These are phyloP conservation scores for Zaprionus vittiger DNA, from an alignment of 1,140 invertebrate species.

Conservation along the genomic window DNA sequence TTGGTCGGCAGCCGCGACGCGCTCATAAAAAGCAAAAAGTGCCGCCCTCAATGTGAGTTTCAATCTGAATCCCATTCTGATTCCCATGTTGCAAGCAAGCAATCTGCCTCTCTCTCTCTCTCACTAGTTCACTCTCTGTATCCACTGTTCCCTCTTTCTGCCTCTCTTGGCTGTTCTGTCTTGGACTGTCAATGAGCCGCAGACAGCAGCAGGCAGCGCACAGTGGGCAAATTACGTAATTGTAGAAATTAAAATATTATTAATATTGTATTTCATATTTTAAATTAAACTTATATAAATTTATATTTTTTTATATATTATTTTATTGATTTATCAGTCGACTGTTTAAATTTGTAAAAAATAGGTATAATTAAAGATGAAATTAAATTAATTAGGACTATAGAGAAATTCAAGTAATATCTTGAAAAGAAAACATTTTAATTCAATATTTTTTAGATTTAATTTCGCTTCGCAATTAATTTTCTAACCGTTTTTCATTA, in stretches of 20 bases:
- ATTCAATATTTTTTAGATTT: no score
- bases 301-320: neutral
- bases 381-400: no score
- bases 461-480: no score
- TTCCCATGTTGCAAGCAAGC: conserved; percentile 22
- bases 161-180: neutral
- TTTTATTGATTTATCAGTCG: neutral
- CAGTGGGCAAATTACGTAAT: neutral
- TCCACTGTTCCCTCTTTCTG: neutral
- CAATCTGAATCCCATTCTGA: conserved; percentile 16
- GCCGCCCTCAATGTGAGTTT: conserved; percentile 44
- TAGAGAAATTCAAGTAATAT: no score
- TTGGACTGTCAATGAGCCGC: conserved; percentile 35
- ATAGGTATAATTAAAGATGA: no score
- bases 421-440: no score
- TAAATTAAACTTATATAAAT: neutral
- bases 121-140: neutral
- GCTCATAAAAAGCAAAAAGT: conserved; percentile 74
- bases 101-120: neutral
- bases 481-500: no score
- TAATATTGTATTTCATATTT: neutral
- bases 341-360: no score
- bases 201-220: conserved; percentile 37
- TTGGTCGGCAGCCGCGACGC: conserved; percentile 59
- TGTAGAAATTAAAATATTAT: neutral